phyloP scores from a whole-genome alignment of 2,888 invertebrate genomes.

The Amphipyra tragopoginis region DNA sequence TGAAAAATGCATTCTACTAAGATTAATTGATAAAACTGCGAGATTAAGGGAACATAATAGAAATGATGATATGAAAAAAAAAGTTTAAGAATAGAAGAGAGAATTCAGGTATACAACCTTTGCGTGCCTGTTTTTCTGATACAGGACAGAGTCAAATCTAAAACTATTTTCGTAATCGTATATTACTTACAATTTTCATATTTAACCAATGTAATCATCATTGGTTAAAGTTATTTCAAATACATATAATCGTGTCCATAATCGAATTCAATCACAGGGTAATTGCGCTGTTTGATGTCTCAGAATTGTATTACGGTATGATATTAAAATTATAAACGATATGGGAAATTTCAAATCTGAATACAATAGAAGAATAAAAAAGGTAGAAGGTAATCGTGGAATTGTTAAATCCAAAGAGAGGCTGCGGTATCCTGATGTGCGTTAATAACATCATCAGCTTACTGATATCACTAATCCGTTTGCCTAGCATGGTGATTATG shows the following conservation, averaged over 20 bases:
- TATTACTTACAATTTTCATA: conserved; percentile 41
- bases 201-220: conserved; percentile 49
- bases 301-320: conserved; percentile 42
- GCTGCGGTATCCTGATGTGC: not conserved
- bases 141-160: conserved; percentile 13
- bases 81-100: not conserved
- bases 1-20: no score
- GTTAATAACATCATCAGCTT: no score
- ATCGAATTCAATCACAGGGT: conserved; percentile 54
- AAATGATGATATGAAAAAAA: no score
- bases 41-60: no score
- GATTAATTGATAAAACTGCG: no score
- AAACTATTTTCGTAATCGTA: conserved; percentile 34
- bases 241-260: conserved; percentile 51
- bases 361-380: conserved; percentile 11
- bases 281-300: conserved; percentile 57
- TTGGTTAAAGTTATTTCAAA: conserved; percentile 48
- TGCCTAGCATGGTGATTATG: not conserved
- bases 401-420: not conserved
- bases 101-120: not conserved
- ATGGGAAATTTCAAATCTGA: conserved; percentile 29
- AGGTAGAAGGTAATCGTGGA: conserved; percentile 2
- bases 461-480: not conserved
- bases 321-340: conserved; percentile 49
- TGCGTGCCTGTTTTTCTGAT: conserved; percentile 14